phyloP scores from a whole-genome alignment of 2,888 invertebrate genomes.

The Meteorus cinctellus region DNA sequence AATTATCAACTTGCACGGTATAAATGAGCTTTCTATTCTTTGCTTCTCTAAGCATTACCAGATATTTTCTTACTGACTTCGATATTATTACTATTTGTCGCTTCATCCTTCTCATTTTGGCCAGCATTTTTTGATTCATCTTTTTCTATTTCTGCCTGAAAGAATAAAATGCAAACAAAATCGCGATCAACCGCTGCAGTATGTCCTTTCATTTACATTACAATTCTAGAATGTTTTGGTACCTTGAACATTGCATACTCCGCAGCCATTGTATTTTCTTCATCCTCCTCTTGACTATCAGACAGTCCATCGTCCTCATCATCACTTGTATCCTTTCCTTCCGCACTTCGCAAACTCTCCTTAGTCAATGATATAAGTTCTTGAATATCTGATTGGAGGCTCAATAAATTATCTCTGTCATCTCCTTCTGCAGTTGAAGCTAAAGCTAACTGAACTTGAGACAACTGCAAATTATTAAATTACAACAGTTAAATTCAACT shows the following conservation, averaged over 20 bases:
- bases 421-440: constrained; percentile 72
- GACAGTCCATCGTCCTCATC: constrained; percentile 47
- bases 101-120: constrained; percentile 58
- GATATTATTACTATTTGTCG: constrained; percentile 56
- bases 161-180: constrained; percentile 6
- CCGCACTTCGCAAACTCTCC: constrained; percentile 75
- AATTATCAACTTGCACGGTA: constrained; percentile 69
- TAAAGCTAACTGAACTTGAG: constrained; percentile 79
- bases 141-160: constrained; percentile 76
- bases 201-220: background rate
- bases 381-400: constrained; percentile 79
- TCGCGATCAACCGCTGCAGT: background rate
- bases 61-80: constrained; percentile 71
- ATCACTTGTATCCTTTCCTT: constrained; percentile 52
- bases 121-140: constrained; percentile 62
- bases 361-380: constrained; percentile 82
- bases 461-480: constrained; percentile 74
- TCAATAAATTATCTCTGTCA: constrained; percentile 77
- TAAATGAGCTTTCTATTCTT: constrained; percentile 72
- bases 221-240: constrained; percentile 49
- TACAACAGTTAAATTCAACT: background rate
- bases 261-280: constrained; percentile 71
- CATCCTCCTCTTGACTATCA: constrained; percentile 53
- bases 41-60: constrained; percentile 70
- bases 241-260: constrained; percentile 84